Conservation (phyloP, 2,888 invertebrate genomes). For the Acrocyrtus sp. region DNA sequence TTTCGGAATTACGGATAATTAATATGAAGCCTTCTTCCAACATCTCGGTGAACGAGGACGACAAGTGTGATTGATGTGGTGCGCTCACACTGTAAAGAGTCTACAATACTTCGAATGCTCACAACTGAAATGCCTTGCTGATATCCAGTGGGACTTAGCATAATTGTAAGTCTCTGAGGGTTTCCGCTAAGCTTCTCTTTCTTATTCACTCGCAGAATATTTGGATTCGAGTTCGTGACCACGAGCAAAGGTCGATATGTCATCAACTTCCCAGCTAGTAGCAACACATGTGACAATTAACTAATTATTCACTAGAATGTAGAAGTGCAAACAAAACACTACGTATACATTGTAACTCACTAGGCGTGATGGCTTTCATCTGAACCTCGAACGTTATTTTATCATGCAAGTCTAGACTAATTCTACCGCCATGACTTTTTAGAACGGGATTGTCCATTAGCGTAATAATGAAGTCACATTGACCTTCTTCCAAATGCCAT, state of each 20-base stretch:
- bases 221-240: constrained; percentile 50
- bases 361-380: constrained; percentile 7
- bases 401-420: constrained; percentile 52
- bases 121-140: constrained; percentile 31
- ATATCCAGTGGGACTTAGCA: constrained; percentile 39
- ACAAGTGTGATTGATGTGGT: constrained; percentile 32
- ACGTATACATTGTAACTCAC: constrained; percentile 1
- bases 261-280: constrained; percentile 37
- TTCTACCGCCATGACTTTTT: constrained; percentile 27
- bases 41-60: constrained; percentile 35
- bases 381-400: constrained; percentile 33
- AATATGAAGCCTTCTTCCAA: constrained; percentile 30
- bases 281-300: no score
- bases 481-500: constrained; percentile 34
- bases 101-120: constrained; percentile 21
- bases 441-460: constrained; percentile 33
- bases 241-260: constrained; percentile 42
- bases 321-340: neutral
- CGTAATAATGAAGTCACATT: constrained; percentile 43
- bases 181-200: neutral
- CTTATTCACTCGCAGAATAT: constrained; percentile 31
- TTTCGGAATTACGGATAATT: constrained; percentile 33
- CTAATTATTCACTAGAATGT: neutral
- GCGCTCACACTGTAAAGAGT: constrained; percentile 26
- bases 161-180: constrained; percentile 18